Evolutionary conservation across 2,888 invertebrate species (phyloP), one percentile per base, ranked within the genome.

Genomic region (Ptychoptera contaminata): DNA sequence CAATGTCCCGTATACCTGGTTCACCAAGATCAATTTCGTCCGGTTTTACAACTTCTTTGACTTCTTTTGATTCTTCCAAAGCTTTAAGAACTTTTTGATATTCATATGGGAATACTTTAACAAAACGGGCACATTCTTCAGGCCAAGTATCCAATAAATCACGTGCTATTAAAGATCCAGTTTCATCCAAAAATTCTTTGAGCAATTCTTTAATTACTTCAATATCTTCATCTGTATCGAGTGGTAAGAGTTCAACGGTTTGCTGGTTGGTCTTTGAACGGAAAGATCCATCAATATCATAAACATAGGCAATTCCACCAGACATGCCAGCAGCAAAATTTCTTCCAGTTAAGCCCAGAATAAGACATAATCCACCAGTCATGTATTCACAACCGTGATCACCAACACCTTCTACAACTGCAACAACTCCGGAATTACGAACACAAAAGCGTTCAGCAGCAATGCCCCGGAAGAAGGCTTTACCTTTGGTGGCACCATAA

Each of bases 261-360:
- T 92, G 91, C n/a, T 74, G 75, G 67, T 98, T 98, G 57, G 96
- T 96, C 62, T 87, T 86, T 52, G 82, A 75, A 46, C 75, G 75
- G 67, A 88, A 90, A 8, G 82, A 82, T 3, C 83, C 84, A 60
- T 87, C 86, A 43, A 82, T 74, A 59, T 97, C 94, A 61, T 88
- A 84, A 11, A 97, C 86, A 62, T 88, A 98, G 0, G 97, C 97
- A 52, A 97, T 84, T 47, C 92, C 92, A 48, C 80, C 80, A 46
- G 94, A 94, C 97, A 98, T 98, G 53, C 97, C 98, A 40, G 98
- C 98, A 8, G 94, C 97, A 70, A 98, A 98, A 71, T 98, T 98
- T 50, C 97, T 71, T 1, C 98, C 98, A 8, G 96, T 96, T 47
- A 88, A 73, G 1, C 96, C 96, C 12, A 98, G 75, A 56, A 98